These are phyloP conservation scores for Isichthys henryi DNA, from an alignment of 2,113 vertebrate species.

Conservation along the genomic window DNA sequence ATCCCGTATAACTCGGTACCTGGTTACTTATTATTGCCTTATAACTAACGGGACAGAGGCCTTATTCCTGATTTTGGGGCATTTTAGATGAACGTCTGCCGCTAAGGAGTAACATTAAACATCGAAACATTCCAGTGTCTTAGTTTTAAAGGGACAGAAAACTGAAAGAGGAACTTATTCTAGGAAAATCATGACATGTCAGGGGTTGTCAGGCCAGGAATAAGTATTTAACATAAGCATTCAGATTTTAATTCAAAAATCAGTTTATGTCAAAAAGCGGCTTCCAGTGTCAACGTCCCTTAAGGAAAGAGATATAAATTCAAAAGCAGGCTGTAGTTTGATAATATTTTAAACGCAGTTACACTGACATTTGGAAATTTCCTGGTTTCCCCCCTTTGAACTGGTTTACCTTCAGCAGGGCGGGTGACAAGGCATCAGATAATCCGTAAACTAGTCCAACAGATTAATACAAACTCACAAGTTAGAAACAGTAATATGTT, in stretches of 20 bases:
- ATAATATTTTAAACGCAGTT: not conserved
- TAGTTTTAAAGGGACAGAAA: not conserved
- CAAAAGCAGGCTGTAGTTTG: not conserved
- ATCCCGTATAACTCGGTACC: not conserved
- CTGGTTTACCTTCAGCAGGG: not conserved
- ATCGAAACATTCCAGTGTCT: constrained; percentile 26
- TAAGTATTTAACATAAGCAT: not conserved
- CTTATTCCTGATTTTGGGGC: too few relatives aligned
- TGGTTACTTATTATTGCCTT: constrained; percentile 43
- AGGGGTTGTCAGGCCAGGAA: not conserved
- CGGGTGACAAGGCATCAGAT: not conserved
- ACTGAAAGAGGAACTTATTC: not conserved
- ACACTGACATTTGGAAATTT: not conserved
- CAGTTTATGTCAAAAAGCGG: not conserved
- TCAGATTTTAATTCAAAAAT: not conserved
- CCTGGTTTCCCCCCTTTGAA: not conserved
- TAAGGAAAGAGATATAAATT: not conserved
- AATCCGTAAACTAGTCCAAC: not conserved
- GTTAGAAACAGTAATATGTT: not conserved
- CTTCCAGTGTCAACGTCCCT: not conserved
- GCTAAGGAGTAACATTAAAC: constrained; percentile 38
- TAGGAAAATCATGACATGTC: not conserved
- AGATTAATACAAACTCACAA: not conserved
- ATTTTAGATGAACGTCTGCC: constrained; percentile 17
- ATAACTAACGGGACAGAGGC: too few relatives aligned